Percentiles rank a stretch among this genome's conserved stretches.
Conservation (phyloP, 2,888 invertebrate genomes). For the Teinopalpus imperialis region DNA sequence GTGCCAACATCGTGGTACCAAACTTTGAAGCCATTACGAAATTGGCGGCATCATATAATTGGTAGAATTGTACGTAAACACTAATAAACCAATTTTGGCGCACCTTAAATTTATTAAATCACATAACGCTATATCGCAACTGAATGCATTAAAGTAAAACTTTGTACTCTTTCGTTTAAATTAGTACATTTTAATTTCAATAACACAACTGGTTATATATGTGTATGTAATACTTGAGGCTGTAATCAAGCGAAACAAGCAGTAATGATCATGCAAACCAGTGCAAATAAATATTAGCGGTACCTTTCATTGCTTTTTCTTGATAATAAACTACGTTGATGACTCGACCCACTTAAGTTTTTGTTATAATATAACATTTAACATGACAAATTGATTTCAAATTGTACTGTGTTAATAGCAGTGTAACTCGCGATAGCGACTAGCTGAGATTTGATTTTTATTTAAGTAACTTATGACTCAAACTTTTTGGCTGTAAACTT, state of each 20-base stretch:
- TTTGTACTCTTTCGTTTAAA: too few relatives aligned
- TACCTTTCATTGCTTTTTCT: conserved; percentile 67
- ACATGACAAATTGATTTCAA: background rate
- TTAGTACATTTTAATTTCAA: too few relatives aligned
- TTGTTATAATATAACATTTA: conserved; percentile 5
- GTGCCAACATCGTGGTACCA: background rate
- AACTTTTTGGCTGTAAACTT: background rate
- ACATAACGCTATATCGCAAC: conserved; percentile 6
- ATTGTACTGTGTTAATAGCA: background rate
- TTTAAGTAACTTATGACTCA: conserved; percentile 17
- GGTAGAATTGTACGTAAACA: background rate
- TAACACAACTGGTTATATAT: too few relatives aligned
- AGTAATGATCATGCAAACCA: conserved; percentile 38
- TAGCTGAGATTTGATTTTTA: conserved; percentile 4
- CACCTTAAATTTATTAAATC: conserved; percentile 16
- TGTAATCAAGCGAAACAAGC: conserved; percentile 20
- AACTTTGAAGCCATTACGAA: background rate
- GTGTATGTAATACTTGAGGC: conserved; percentile 5
- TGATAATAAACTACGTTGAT: conserved; percentile 32
- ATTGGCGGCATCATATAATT: conserved; percentile 3
- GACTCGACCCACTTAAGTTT: conserved; percentile 15
- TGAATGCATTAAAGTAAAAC: conserved; percentile 7
- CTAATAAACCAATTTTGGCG: too few relatives aligned
- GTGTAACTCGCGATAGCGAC: background rate
- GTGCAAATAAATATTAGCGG: conserved; percentile 29